Conservation (phyloP, 2,113 vertebrate species). For the Tautogolabrus adspersus region DNA sequence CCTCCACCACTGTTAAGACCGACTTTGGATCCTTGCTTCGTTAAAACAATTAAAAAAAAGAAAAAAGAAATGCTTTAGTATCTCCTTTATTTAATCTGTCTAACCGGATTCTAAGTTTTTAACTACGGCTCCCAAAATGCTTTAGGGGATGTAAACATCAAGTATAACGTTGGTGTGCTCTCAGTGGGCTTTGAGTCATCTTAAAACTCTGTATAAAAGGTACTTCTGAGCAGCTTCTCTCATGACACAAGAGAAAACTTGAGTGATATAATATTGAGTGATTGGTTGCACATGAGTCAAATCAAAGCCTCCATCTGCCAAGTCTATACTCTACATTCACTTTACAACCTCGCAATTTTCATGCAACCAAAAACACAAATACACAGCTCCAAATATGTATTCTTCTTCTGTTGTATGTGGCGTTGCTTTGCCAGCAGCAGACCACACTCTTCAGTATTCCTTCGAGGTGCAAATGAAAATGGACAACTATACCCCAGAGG, state of each 20-base stretch:
- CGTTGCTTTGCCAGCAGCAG: background rate
- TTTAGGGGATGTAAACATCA: background rate
- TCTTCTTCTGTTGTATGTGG: background rate
- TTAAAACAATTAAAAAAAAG: too few species aligned
- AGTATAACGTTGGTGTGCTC: constrained; percentile 3
- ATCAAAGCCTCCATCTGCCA: background rate
- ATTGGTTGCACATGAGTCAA: background rate
- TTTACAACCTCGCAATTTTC: background rate
- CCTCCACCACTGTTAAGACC: too few species aligned
- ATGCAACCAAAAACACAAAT: background rate
- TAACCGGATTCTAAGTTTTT: background rate
- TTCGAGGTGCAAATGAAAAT: background rate
- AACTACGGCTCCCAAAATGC: background rate
- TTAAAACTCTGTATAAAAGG: background rate
- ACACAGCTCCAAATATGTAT: background rate
- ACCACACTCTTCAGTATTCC: background rate
- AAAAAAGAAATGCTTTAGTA: background rate
- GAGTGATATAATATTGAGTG: too few species aligned
- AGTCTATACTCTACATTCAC: too few species aligned
- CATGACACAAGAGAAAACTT: too few species aligned
- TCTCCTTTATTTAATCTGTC: background rate
- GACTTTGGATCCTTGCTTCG: background rate
- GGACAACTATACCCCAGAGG: background rate
- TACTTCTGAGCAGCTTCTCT: too few species aligned
- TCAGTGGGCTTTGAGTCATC: background rate